Percentiles rank a stretch among this genome's conserved stretches.
phyloP scores from a whole-genome alignment of 2,888 invertebrate species.

The Drosophila putrida region DNA sequence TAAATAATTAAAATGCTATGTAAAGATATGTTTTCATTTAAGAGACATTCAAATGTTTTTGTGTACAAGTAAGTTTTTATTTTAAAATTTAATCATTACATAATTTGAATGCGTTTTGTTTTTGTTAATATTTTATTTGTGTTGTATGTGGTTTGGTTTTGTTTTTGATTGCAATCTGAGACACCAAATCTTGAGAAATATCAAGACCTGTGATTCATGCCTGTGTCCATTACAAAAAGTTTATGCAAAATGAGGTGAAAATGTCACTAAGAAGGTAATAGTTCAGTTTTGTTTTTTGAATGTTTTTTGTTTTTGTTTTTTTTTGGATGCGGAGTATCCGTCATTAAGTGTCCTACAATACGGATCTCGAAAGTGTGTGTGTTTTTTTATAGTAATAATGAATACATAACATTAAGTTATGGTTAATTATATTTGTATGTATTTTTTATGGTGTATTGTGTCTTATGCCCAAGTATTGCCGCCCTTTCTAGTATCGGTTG shows the following conservation, averaged over 20 bases:
- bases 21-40: neutral
- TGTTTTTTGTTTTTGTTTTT: neutral
- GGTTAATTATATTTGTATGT: constrained; percentile 21
- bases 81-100: constrained; percentile 69
- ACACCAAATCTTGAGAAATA: constrained; percentile 26
- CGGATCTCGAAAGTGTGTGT: constrained; percentile 22
- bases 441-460: constrained; percentile 39
- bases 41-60: constrained; percentile 5
- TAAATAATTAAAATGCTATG: constrained; percentile 4
- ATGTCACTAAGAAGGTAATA: constrained; percentile 56
- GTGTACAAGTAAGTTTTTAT: constrained; percentile 70
- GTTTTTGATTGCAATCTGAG: constrained; percentile 31
- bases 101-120: constrained; percentile 58
- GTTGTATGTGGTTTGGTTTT: constrained; percentile 17
- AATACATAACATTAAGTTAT: constrained; percentile 30
- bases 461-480: constrained; percentile 45
- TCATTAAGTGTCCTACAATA: constrained; percentile 12
- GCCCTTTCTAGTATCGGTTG: constrained; percentile 82
- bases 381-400: constrained; percentile 14
- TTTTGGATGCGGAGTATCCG: constrained; percentile 4
- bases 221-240: constrained; percentile 41
- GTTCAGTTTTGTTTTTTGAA: constrained; percentile 1
- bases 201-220: constrained; percentile 22
- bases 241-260: constrained; percentile 67
- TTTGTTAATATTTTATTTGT: constrained; percentile 21